Evolutionary conservation across 2,797 vertebrate genomes (phyloP), one percentile per base, ranked within the genome.

Genomic region (Cheirogaleus major): DNA sequence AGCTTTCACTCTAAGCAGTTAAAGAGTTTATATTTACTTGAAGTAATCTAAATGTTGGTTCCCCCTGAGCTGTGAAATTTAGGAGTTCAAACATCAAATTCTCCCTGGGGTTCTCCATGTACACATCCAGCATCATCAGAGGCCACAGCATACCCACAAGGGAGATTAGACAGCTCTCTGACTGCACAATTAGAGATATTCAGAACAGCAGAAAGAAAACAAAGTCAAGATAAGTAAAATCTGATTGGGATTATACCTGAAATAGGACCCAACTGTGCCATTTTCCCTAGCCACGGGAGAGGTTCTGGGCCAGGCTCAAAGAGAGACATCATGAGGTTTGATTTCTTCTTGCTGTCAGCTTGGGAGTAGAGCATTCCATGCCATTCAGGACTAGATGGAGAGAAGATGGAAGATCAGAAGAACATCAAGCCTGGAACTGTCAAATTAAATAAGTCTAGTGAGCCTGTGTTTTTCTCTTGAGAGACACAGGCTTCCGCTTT

Each of bases 331-430:
- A 99, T 99, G 95, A 99, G 98, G 98, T 99, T 99, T 11, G 99
- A 99, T 97, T 99, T 99, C 99, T 99, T 99, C 98, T 99, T 99
- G 98, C 99, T 99, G 97, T 99, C 99, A 79, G 99, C 99, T 98
- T 99, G 99, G 17, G 99, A 99, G 98, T 99, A 99, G 80, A 99
- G 99, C 99, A 99, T 99, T 69, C 99, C 99, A 13, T 98, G 99
- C 99, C 99, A 99, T 70, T 99, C 99, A 15, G 99, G 98, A 85
- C 99, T 99, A 94, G 85, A 93, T 10, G 87, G 72, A 57, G 90
- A 98, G 92, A 97, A 97, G 75, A 95, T 0, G 18, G 50, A 97
- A 76, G 48, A 97, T 75, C 45, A 92, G 61, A 86, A 98, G 81
- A 98, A 38, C 0, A 30, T 59, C 43, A 91, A 83, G 67, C 81